Evolutionary conservation across 2,797 vertebrate species (phyloP).

Genomic region (Siniperca scherzeri): DNA sequence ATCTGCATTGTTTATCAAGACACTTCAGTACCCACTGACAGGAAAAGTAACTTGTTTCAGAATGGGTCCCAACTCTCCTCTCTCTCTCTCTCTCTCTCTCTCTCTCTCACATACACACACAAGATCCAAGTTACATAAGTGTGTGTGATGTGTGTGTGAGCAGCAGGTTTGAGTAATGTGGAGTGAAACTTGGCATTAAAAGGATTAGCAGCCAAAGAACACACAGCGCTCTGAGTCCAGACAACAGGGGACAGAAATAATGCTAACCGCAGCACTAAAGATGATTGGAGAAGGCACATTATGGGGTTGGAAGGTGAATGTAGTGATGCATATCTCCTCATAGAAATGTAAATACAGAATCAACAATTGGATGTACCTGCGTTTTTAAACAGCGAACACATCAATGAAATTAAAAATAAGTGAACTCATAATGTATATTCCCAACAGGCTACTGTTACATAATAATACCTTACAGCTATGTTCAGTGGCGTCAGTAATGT

Average conservation of each 20-base stretch:
- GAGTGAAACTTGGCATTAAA: conserved; percentile 82
- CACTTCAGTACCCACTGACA: background rate
- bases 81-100: background rate
- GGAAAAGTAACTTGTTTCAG: background rate
- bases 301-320: background rate
- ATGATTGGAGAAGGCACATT: background rate
- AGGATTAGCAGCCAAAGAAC: conserved; percentile 80
- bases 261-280: conserved; percentile 52
- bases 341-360: background rate
- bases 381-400: background rate
- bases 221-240: conserved; percentile 66
- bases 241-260: conserved; percentile 56
- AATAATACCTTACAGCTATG: background rate
- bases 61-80: background rate
- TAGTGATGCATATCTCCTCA: background rate
- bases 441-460: background rate
- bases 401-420: background rate
- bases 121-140: conserved; percentile 69
- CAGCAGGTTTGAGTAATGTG: conserved; percentile 83
- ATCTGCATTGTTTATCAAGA: background rate
- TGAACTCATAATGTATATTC: background rate
- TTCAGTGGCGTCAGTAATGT: background rate
- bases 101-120: conserved; percentile 10
- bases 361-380: background rate
- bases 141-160: conserved; percentile 65